A percentile compares a stretch with the other conserved stretches of the same genome.
These are phyloP conservation scores for Etheostoma spectabile DNA, from an alignment of 2,113 vertebrate genomes.

Conservation along the genomic window DNA sequence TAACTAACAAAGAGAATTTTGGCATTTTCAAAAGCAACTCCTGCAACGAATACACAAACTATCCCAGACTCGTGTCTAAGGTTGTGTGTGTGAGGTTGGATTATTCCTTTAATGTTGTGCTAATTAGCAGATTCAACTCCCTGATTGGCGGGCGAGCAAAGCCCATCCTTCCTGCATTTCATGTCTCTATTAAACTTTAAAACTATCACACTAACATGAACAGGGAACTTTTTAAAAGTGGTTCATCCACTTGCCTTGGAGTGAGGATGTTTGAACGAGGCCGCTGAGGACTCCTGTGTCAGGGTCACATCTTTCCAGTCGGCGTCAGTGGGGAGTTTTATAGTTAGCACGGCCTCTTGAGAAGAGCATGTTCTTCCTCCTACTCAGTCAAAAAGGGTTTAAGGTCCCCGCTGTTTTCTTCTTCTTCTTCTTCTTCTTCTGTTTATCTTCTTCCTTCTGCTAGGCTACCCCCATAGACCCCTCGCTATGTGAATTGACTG, in stretches of 20 bases:
- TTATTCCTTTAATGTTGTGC: not conserved
- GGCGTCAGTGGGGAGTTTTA: conserved; percentile 3
- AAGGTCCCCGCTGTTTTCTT: not conserved
- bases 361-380: conserved; percentile 40
- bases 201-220: not conserved
- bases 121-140: not conserved
- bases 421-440: not conserved
- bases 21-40: not conserved
- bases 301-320: conserved; percentile 17
- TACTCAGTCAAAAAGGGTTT: conserved; percentile 31
- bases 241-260: not conserved
- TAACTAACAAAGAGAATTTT: not conserved
- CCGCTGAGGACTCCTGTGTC: conserved; percentile 12
- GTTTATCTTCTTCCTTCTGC: not conserved
- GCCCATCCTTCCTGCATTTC: too few relatives aligned
- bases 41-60: not conserved
- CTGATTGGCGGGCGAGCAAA: not conserved
- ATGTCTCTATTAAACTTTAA: not conserved
- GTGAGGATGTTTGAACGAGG: conserved; percentile 4
- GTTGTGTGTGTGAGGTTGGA: not conserved
- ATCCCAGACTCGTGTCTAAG: not conserved
- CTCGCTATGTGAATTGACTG: not conserved
- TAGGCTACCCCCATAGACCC: too few relatives aligned
- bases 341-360: conserved; percentile 12
- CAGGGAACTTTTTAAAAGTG: not conserved